Conservation (phyloP, 2,888 invertebrate genomes). For the Morpho achilles region DNA sequence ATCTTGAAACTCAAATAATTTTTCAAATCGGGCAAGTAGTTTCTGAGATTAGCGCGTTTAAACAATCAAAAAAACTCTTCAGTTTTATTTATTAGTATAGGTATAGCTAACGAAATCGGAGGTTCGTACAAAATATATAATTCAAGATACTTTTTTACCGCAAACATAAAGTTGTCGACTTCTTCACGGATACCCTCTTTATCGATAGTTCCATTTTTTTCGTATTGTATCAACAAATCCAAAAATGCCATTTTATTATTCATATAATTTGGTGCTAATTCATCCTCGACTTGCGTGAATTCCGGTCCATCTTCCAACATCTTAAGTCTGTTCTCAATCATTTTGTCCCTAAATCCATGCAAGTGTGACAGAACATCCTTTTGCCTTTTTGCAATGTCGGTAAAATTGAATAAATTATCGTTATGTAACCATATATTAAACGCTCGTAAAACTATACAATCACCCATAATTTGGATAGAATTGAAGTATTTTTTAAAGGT, state of each 20-base stretch:
- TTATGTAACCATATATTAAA: conserved; percentile 2
- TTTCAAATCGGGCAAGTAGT: no score
- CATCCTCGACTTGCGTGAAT: background rate
- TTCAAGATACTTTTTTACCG: conserved; percentile 45
- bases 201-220: conserved; percentile 74
- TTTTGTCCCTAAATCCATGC: conserved; percentile 3
- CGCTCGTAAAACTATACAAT: background rate
- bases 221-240: conserved; percentile 80
- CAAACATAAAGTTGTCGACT: conserved; percentile 86
- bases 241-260: conserved; percentile 79
- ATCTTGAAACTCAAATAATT: no score
- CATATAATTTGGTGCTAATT: conserved; percentile 30
- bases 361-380: background rate
- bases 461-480: background rate
- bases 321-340: conserved; percentile 1
- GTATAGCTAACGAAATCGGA: no score
- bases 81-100: no score
- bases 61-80: no score
- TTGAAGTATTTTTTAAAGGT: conserved; percentile 2
- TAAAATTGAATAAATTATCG: conserved; percentile 1
- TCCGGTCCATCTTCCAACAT: background rate
- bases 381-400: background rate
- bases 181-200: conserved; percentile 82
- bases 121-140: no score
- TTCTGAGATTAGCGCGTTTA: no score